These are phyloP conservation scores for Acanthococcus lagerstroemiae DNA, from an alignment of 2,888 invertebrate genomes.

Conservation along the genomic window DNA sequence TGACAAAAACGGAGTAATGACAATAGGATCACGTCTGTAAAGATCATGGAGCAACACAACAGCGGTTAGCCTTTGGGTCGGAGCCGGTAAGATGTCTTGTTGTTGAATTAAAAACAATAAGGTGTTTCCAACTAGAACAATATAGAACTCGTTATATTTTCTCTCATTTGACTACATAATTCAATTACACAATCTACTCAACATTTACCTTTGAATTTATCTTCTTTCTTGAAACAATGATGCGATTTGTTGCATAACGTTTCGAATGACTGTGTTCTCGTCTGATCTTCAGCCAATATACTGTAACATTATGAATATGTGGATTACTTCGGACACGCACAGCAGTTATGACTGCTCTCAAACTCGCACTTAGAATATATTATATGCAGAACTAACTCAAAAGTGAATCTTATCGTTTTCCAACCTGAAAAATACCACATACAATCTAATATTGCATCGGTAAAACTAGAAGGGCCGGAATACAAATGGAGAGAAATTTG, in stretches of 20 bases:
- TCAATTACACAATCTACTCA: too few relatives aligned
- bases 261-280: constrained; percentile 27
- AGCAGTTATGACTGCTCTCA: background rate
- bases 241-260: constrained; percentile 48
- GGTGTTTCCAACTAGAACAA: constrained; percentile 49
- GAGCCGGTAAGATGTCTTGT: constrained; percentile 56
- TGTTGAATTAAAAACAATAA: constrained; percentile 56
- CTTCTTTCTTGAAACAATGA: constrained; percentile 64
- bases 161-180: constrained; percentile 29
- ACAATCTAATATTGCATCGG: too few relatives aligned
- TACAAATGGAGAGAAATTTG: too few relatives aligned
- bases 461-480: too few relatives aligned
- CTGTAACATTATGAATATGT: constrained; percentile 3
- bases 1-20: constrained; percentile 59
- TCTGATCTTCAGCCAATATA: constrained; percentile 27
- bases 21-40: constrained; percentile 55
- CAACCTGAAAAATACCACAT: background rate
- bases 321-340: background rate
- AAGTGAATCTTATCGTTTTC: background rate
- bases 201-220: constrained; percentile 61
- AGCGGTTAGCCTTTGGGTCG: constrained; percentile 58
- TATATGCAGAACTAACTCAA: too few relatives aligned
- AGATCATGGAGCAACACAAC: constrained; percentile 60
- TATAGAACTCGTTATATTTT: too few relatives aligned
- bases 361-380: background rate